phyloP scores from a whole-genome alignment of 2,888 invertebrate species.

The Pachydiplax longipennis region DNA sequence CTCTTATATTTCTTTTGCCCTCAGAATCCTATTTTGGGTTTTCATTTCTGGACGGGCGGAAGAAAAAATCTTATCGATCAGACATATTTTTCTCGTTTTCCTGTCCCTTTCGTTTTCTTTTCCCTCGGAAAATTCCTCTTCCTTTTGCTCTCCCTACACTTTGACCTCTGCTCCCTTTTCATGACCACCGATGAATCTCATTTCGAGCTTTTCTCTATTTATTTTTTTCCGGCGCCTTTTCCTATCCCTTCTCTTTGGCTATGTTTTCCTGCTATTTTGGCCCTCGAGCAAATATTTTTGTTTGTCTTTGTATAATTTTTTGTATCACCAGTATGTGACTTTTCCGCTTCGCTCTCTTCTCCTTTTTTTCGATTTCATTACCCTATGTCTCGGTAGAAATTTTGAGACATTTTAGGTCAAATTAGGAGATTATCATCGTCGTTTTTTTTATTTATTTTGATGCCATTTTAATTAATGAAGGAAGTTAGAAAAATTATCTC shows the following conservation, averaged over 20 bases:
- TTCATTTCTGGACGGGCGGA: conserved; percentile 2
- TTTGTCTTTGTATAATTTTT: neutral
- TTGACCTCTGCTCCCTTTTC: neutral
- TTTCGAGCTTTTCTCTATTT: neutral
- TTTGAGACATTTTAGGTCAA: too few species aligned
- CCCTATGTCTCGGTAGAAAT: neutral
- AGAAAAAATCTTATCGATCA: conserved; percentile 8
- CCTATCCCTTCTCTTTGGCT: neutral
- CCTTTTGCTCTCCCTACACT: neutral
- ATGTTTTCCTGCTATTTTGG: neutral
- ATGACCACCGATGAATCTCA: neutral
- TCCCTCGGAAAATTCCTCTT: neutral
- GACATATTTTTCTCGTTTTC: neutral
- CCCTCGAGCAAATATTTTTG: neutral
- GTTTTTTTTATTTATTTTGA: too few species aligned
- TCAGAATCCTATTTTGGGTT: neutral
- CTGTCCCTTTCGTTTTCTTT: neutral
- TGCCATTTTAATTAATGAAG: too few species aligned
- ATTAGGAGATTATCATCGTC: too few species aligned
- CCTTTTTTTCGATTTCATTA: neutral
- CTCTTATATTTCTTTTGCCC: neutral
- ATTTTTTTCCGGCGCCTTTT: neutral
- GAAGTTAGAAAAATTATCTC: too few species aligned
- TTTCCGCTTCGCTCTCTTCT: neutral
- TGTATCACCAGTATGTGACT: neutral